These are phyloP conservation scores for Drosophila leontia DNA, from an alignment of 1,140 invertebrate genomes.

Conservation along the genomic window DNA sequence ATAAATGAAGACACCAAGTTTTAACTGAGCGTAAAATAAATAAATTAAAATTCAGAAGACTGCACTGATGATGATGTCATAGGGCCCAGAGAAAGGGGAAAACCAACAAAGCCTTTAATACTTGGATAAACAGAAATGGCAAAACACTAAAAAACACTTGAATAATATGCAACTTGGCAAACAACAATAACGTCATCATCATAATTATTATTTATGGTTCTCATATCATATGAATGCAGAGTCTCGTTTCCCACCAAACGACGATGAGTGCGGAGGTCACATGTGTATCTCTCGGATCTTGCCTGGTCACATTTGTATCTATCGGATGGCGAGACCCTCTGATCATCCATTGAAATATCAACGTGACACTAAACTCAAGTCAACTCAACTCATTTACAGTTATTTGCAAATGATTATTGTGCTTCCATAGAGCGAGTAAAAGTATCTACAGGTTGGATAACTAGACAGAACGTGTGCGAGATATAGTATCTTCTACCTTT, in stretches of 20 bases:
- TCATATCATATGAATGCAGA: slow-evolving; percentile 51
- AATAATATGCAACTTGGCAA: slow-evolving; percentile 6
- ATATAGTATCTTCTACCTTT: slow-evolving; percentile 30
- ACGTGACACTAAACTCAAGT: slow-evolving; percentile 57
- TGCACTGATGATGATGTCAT: slow-evolving; percentile 48
- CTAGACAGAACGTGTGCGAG: slow-evolving; percentile 15
- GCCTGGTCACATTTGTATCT: slow-evolving; percentile 58
- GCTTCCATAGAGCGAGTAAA: slow-evolving; percentile 18
- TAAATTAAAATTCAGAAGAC: slow-evolving; percentile 26
- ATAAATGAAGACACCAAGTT: slow-evolving; percentile 34
- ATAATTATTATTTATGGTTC: slow-evolving; percentile 57
- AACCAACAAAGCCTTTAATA: slow-evolving; percentile 35
- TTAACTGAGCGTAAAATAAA: slow-evolving; percentile 36
- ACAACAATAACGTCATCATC: slow-evolving; percentile 34
- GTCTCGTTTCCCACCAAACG: slow-evolving; percentile 54
- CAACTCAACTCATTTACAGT: slow-evolving; percentile 58
- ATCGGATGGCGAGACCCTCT: neutral
- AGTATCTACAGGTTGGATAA: slow-evolving; percentile 49
- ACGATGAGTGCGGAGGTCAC: slow-evolving; percentile 48
- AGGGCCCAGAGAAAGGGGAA: slow-evolving; percentile 25
- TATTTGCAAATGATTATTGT: slow-evolving; percentile 70
- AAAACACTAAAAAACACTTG: slow-evolving; percentile 7
- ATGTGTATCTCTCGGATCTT: slow-evolving; percentile 35
- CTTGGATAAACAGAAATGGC: slow-evolving; percentile 29
- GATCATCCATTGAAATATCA: slow-evolving; percentile 30